Conservation (phyloP, 2,113 vertebrate genomes). For the Apistogramma diplotaenia region DNA sequence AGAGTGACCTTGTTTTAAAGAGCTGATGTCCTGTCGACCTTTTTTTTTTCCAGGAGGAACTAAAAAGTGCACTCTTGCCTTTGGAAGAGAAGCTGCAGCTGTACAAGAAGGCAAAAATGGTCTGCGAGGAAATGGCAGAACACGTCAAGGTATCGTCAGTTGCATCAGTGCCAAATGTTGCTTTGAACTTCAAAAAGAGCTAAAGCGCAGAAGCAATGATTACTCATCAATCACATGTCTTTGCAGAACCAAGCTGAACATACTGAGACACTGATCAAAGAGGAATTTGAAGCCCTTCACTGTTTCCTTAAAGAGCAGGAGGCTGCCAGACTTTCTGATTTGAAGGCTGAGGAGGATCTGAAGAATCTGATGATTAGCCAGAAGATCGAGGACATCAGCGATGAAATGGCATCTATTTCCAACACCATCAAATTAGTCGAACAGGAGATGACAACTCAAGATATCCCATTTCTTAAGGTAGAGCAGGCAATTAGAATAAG, state of each 20-base stretch:
- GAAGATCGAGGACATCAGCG: constrained; percentile 64
- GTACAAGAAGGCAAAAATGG: constrained; percentile 62
- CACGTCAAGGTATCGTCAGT: constrained; percentile 73
- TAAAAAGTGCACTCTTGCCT: constrained; percentile 72
- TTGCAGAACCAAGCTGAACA: constrained; percentile 72
- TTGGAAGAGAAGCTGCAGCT: constrained; percentile 75
- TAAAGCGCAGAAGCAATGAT: neutral
- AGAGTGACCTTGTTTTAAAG: constrained; percentile 37
- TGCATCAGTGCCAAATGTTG: neutral
- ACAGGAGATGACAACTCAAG: constrained; percentile 71
- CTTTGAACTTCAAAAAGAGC: neutral
- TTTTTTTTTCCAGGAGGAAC: constrained; percentile 69
- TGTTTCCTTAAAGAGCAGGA: constrained; percentile 77
- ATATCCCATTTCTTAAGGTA: constrained; percentile 77
- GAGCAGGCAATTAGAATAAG: neutral
- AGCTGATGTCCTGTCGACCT: constrained; percentile 40
- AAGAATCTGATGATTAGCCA: constrained; percentile 68
- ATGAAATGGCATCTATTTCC: constrained; percentile 66
- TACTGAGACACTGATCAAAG: constrained; percentile 74
- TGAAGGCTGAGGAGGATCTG: constrained; percentile 69
- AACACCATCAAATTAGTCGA: constrained; percentile 71
- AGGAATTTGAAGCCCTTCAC: constrained; percentile 74
- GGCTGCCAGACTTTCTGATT: constrained; percentile 56
- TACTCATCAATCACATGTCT: constrained; percentile 1
- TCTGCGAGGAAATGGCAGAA: constrained; percentile 70